phyloP scores from a whole-genome alignment of 2,888 invertebrate species.

The Agrilus cyanescens region DNA sequence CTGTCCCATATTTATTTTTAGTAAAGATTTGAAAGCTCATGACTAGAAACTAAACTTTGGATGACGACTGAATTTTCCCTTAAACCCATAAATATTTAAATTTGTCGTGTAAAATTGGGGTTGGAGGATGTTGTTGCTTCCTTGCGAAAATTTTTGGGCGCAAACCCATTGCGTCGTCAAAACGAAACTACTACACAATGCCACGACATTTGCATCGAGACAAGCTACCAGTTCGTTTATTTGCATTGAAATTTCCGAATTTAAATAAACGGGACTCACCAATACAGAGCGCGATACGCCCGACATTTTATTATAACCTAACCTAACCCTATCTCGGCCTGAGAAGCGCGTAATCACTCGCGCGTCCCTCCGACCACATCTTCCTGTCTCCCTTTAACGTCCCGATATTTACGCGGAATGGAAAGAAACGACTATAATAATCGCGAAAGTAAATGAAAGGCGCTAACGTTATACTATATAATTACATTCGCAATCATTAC shows the following conservation, averaged over 20 bases:
- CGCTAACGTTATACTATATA: slow-evolving; percentile 25
- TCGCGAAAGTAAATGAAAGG: slow-evolving; percentile 13
- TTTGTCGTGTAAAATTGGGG: too few relatives aligned
- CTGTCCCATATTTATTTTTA: too few relatives aligned
- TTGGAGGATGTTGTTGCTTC: too few relatives aligned
- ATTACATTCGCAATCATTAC: slow-evolving; percentile 33
- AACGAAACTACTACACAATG: too few relatives aligned
- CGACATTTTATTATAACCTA: slow-evolving; percentile 29
- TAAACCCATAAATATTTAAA: too few relatives aligned
- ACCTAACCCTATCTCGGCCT: slow-evolving; percentile 24
- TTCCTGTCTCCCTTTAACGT: slow-evolving; percentile 9
- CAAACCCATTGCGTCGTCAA: too few relatives aligned
- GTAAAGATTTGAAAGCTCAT: too few relatives aligned
- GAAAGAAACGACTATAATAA: slow-evolving; percentile 17
- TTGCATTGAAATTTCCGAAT: slow-evolving; percentile 31
- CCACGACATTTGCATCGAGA: slow-evolving; percentile 11
- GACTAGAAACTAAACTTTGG: too few relatives aligned
- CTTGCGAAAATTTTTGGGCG: too few relatives aligned
- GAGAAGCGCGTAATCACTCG: slow-evolving; percentile 9
- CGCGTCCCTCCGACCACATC: slow-evolving; percentile 7
- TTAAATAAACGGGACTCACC: slow-evolving; percentile 28
- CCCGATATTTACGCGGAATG: slow-evolving; percentile 7
- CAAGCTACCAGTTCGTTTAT: slow-evolving; percentile 23
- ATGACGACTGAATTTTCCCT: too few relatives aligned
- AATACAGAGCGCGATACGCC: slow-evolving; percentile 25